These are phyloP conservation scores for Caenorhabditis brenneri DNA, from an alignment of 1,140 invertebrate species.

Conservation along the genomic window DNA sequence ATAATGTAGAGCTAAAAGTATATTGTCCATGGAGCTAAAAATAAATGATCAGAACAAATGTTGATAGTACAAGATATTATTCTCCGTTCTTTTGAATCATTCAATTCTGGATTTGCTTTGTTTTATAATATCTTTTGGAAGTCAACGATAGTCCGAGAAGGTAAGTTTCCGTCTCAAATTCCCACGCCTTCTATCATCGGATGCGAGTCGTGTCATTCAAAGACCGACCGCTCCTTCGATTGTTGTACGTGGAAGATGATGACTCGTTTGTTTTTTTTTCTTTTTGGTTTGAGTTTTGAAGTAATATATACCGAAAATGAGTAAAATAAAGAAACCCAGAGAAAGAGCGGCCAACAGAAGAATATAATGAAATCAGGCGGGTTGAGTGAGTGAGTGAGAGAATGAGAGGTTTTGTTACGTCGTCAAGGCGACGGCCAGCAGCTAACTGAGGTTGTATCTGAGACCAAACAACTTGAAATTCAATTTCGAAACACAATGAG, in stretches of 20 bases:
- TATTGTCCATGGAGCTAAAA: no score
- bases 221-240: background rate
- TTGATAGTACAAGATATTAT: no score
- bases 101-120: background rate
- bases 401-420: background rate
- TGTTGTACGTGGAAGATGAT: background rate
- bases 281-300: background rate
- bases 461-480: background rate
- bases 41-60: no score
- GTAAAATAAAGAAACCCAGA: background rate
- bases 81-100: no score
- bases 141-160: no score
- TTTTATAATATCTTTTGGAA: background rate
- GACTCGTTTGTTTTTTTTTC: background rate
- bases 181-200: background rate
- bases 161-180: background rate
- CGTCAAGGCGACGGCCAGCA: background rate
- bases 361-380: background rate
- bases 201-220: background rate
- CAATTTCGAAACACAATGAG: background rate
- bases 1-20: no score
- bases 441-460: background rate
- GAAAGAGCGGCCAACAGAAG: no score
- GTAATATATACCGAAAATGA: background rate
- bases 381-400: background rate